Evolutionary conservation across 2,797 vertebrate genomes (phyloP), one percentile per base, ranked within the genome.

Genomic region (Prionace glauca): DNA sequence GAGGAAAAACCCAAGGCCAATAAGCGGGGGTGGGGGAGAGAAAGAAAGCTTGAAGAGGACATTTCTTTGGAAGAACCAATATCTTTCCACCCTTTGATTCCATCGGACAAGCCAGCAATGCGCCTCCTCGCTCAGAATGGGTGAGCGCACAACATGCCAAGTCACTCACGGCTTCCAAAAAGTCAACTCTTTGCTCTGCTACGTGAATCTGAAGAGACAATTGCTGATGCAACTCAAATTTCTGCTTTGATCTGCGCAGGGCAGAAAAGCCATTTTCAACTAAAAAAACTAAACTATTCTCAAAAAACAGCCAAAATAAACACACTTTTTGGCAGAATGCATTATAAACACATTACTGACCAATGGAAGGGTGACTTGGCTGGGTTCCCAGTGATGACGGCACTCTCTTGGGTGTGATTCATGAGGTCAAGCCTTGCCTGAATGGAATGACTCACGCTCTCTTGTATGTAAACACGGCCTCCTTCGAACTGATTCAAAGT

Each of bases 301-400:
- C 2, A n/a, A 12, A 32, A 7, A 32, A 45, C n/a, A 91, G 60
- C 60, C 88, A 91, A 91, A 91, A 65, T 65, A 91, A 91, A 91
- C 56, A 91, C 29, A 16, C 87, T 12, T 90, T 84, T 62, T 90
- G 87, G 87, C 56, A 90, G 32, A 0, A 29, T 62, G 18, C 88
- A 65, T 60, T 91, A 91, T 91, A 91, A 91, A 60, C 29, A 16
- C 56, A 91, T 65, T n/a, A 91, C 56, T 65, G 88, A 91, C 62
- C 32, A 91, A n/a, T n/a, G 14, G 88, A 26, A 91, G 26, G 29
- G 14, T 12, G 88, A 7, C 14, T 62, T 91, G 88, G 88, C 88
- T 1, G 0, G 3, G 29, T 4, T 65, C 88, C 88, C 56, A 91
- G 12, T n/a, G 24, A 29, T 91, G 88, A 91, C 29, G 60, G 88